These are phyloP conservation scores for Rhinophrynus dorsalis DNA, from an alignment of 2,797 vertebrate genomes.

Conservation along the genomic window DNA sequence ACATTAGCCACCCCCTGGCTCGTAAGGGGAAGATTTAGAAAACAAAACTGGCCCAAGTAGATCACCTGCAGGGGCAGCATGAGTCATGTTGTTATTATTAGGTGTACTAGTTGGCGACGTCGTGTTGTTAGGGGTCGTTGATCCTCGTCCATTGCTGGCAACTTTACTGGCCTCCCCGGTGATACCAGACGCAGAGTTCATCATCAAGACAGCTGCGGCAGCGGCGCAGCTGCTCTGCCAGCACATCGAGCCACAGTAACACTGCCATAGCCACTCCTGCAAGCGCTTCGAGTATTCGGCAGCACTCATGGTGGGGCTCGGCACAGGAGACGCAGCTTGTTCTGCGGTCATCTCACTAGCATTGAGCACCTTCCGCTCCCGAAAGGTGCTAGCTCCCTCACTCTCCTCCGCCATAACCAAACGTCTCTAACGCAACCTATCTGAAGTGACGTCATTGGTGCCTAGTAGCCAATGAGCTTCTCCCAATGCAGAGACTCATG, in stretches of 20 bases:
- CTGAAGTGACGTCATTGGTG: not conserved
- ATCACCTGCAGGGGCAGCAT: constrained; percentile 9
- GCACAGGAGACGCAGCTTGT: constrained; percentile 12
- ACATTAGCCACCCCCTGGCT: too few relatives aligned
- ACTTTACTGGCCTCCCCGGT: constrained; percentile 36
- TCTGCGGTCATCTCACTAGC: not conserved
- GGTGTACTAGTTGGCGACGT: not conserved
- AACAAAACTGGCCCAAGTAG: not conserved
- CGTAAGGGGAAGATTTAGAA: too few relatives aligned
- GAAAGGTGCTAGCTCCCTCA: not conserved
- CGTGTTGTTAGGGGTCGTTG: not conserved
- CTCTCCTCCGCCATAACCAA: constrained; percentile 9
- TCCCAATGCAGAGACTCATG: too few relatives aligned
- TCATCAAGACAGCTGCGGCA: constrained; percentile 31
- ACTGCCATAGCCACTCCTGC: constrained; percentile 92
- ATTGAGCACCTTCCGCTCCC: not conserved
- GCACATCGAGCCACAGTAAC: constrained; percentile 80
- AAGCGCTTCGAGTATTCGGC: constrained; percentile 81
- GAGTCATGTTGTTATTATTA: not conserved
- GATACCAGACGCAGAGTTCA: constrained; percentile 48
- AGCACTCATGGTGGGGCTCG: constrained; percentile 63
- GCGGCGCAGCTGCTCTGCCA: constrained; percentile 81
- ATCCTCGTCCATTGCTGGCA: not conserved
- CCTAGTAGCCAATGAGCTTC: not conserved
- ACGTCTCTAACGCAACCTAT: not conserved